Conservation (phyloP, 1,140 invertebrate species). For the Drosophila gunungcola region DNA sequence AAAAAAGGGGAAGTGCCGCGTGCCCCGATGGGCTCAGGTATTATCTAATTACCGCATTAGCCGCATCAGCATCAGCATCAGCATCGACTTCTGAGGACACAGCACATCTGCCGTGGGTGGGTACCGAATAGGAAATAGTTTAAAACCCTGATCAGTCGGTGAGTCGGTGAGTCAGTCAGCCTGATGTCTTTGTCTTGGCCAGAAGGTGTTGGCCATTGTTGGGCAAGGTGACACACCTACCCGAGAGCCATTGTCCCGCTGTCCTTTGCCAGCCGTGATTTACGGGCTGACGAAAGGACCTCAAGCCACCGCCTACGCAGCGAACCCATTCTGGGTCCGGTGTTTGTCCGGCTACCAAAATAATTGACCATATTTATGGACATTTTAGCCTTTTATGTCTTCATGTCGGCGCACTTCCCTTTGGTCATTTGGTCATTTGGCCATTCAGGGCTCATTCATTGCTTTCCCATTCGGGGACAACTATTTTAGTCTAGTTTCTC, state of each 20-base stretch:
- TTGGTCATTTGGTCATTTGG: slow-evolving; percentile 70
- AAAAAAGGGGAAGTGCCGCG: slow-evolving; percentile 42
- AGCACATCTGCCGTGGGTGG: slow-evolving; percentile 43
- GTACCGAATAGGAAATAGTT: slow-evolving; percentile 56
- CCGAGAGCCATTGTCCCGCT: slow-evolving; percentile 33
- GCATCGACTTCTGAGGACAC: slow-evolving; percentile 13
- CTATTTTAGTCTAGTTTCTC: slow-evolving; percentile 67
- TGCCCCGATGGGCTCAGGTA: slow-evolving; percentile 56
- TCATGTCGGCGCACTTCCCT: slow-evolving; percentile 69
- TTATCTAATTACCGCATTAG: slow-evolving; percentile 80
- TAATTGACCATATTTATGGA: slow-evolving; percentile 81
- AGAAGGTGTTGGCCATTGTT: slow-evolving; percentile 62
- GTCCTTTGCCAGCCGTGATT: slow-evolving; percentile 48
- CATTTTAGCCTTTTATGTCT: slow-evolving; percentile 79
- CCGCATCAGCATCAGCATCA: slow-evolving; percentile 43
- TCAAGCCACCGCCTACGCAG: slow-evolving; percentile 18
- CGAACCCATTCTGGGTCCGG: slow-evolving; percentile 8
- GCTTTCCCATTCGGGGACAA: slow-evolving; percentile 55
- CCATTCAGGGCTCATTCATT: slow-evolving; percentile 47
- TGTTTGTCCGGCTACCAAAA: slow-evolving; percentile 60
- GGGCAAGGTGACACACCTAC: slow-evolving; percentile 71
- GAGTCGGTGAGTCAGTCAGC: neutral
- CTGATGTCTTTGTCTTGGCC: slow-evolving; percentile 75
- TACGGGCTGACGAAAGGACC: slow-evolving; percentile 74
- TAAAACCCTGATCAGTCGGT: slow-evolving; percentile 22